Conservation (phyloP, 1,140 invertebrate species). For the Drosophila repleta region DNA sequence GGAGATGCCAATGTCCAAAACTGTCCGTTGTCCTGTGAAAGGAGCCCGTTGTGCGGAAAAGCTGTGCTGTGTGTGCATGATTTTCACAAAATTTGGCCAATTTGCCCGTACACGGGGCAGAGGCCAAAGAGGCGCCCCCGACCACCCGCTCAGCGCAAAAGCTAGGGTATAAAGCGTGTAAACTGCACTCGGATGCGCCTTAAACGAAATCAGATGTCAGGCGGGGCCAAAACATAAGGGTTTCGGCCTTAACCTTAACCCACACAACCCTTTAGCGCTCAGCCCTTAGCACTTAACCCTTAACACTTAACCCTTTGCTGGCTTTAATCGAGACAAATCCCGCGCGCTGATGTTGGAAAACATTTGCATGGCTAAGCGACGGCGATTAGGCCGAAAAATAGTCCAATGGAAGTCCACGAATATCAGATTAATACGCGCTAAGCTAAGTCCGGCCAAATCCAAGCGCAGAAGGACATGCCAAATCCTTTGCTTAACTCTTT, state of each 20-base stretch:
- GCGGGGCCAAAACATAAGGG: conserved; percentile 2
- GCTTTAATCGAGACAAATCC: conserved; percentile 68
- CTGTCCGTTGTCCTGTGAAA: conserved; percentile 38
- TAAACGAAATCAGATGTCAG: conserved; percentile 66
- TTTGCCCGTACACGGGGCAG: conserved; percentile 28
- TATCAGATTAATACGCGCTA: conserved; percentile 76
- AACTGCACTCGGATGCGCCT: conserved; percentile 9
- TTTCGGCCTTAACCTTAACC: conserved; percentile 42
- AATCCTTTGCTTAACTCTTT: conserved; percentile 78
- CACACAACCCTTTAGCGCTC: conserved; percentile 4
- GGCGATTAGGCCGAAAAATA: conserved; percentile 60
- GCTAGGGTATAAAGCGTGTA: conserved; percentile 1
- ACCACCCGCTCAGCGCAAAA: neutral
- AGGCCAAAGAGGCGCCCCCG: neutral
- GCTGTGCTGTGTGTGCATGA: conserved; percentile 53
- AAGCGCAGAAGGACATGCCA: conserved; percentile 26
- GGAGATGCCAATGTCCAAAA: conserved; percentile 7
- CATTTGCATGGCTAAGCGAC: conserved; percentile 77
- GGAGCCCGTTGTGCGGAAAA: conserved; percentile 29
- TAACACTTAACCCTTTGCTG: conserved; percentile 23
- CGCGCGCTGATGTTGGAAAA: conserved; percentile 54
- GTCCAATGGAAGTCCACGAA: conserved; percentile 54
- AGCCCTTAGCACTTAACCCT: conserved; percentile 24
- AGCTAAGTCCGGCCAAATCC: conserved; percentile 57
- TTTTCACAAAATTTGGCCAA: conserved; percentile 76